phyloP scores from a whole-genome alignment of 2,113 vertebrate species.

The Protobothrops flavoviridis region DNA sequence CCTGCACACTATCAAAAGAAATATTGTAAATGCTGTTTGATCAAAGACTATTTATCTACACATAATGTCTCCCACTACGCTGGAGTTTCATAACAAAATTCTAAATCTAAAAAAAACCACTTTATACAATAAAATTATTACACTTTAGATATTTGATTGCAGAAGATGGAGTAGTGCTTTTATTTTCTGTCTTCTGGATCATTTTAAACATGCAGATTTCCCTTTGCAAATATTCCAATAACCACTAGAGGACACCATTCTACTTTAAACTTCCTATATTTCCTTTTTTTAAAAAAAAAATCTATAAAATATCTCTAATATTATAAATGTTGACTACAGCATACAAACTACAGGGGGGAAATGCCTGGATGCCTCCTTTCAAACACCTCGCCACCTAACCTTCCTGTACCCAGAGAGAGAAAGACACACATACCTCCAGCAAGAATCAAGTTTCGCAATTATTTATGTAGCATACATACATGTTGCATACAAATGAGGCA shows the following conservation, averaged over 20 bases:
- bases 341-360: constrained; percentile 44
- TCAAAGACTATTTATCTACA: not conserved
- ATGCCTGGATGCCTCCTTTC: constrained; percentile 23
- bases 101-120: not conserved
- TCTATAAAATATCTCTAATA: constrained; percentile 41
- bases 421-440: constrained; percentile 18
- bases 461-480: constrained; percentile 59
- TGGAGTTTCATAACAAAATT: not conserved
- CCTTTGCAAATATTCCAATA: constrained; percentile 38
- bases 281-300: not conserved
- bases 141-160: not conserved
- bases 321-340: constrained; percentile 50
- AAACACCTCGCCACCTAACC: not conserved
- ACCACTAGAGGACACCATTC: constrained; percentile 72
- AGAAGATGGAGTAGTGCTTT: not conserved
- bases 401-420: not conserved
- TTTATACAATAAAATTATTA: constrained; percentile 12
- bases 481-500: constrained; percentile 46
- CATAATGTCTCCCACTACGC: not conserved
- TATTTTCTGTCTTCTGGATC: not conserved
- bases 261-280: constrained; percentile 57
- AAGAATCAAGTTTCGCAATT: constrained; percentile 48
- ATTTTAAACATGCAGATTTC: not conserved
- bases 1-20: not conserved
- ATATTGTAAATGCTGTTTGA: not conserved